Percentiles rank a stretch among this genome's conserved stretches.
Evolutionary conservation across 2,797 vertebrate genomes (phyloP).

Genomic region (Thamnophis elegans): DNA sequence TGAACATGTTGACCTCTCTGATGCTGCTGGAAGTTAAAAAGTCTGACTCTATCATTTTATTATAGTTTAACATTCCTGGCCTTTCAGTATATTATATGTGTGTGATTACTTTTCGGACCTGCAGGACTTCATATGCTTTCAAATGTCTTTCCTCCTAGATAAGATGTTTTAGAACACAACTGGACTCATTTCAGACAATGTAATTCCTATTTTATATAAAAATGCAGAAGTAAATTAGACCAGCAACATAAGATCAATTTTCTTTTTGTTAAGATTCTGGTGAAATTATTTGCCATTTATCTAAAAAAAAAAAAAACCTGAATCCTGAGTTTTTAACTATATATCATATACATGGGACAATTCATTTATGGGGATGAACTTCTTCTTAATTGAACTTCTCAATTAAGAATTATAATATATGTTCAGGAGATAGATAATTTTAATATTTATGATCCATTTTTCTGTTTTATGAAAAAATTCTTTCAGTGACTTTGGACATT

Average conservation of each 20-base stretch:
- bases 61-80: conserved; percentile 40
- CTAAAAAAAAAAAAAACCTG: conserved; percentile 40
- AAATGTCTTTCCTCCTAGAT: conserved; percentile 40
- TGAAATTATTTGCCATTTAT: conserved; percentile 35
- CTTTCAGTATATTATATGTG: conserved; percentile 58
- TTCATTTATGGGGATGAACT: conserved; percentile 43
- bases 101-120: conserved; percentile 55
- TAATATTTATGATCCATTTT: conserved; percentile 32
- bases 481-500: neutral
- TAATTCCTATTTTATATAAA: conserved; percentile 29
- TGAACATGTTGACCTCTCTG: conserved; percentile 20
- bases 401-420: conserved; percentile 5
- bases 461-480: conserved; percentile 5
- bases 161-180: conserved; percentile 42
- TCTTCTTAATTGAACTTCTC: conserved; percentile 39
- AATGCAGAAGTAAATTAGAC: conserved; percentile 20
- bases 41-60: conserved; percentile 42
- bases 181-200: conserved; percentile 29
- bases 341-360: conserved; percentile 45
- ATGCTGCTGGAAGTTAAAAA: conserved; percentile 32
- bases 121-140: conserved; percentile 41
- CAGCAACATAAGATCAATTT: conserved; percentile 32
- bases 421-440: conserved; percentile 15
- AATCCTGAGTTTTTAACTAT: conserved; percentile 48
- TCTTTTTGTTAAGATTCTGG: conserved; percentile 23